These are phyloP conservation scores for Lordiphosa stackelbergi DNA, from an alignment of 1,140 invertebrate species.

Conservation along the genomic window DNA sequence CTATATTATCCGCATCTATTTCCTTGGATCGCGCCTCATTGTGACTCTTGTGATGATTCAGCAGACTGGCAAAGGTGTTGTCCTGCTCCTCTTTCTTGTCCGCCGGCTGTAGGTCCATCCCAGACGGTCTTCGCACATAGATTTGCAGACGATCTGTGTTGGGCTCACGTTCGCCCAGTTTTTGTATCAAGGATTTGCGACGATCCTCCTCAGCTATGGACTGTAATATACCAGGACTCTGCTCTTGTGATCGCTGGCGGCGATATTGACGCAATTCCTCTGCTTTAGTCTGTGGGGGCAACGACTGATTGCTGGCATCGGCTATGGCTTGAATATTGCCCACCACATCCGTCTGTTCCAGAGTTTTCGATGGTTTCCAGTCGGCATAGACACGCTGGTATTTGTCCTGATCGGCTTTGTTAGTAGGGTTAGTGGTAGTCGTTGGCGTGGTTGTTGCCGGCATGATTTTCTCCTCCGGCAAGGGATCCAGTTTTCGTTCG, in stretches of 20 bases:
- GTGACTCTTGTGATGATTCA: constrained; percentile 58
- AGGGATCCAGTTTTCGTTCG: constrained; percentile 84
- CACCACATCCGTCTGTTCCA: constrained; percentile 90
- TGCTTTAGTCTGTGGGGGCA: constrained; percentile 78
- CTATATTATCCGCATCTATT: constrained; percentile 93
- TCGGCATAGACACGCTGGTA: constrained; percentile 85
- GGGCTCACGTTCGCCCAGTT: constrained; percentile 76
- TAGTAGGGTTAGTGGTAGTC: constrained; percentile 58
- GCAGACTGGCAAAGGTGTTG: constrained; percentile 50
- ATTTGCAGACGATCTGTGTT: constrained; percentile 78
- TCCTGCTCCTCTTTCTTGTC: constrained; percentile 33
- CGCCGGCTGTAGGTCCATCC: constrained; percentile 19
- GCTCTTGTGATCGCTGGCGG: constrained; percentile 65
- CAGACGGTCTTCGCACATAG: constrained; percentile 80
- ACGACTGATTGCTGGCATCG: constrained; percentile 57
- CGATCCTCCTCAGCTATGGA: constrained; percentile 80
- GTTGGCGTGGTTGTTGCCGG: constrained; percentile 58
- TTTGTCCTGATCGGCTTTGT: constrained; percentile 24
- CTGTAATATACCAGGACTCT: constrained; percentile 71
- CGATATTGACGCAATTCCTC: constrained; percentile 79
- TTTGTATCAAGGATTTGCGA: constrained; percentile 72
- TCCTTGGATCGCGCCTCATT: constrained; percentile 82
- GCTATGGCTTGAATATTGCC: constrained; percentile 91
- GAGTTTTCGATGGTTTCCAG: constrained; percentile 86
- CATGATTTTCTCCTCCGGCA: constrained; percentile 81